phyloP scores from a whole-genome alignment of 2,888 invertebrate species.

The Drosophila mimetica region DNA sequence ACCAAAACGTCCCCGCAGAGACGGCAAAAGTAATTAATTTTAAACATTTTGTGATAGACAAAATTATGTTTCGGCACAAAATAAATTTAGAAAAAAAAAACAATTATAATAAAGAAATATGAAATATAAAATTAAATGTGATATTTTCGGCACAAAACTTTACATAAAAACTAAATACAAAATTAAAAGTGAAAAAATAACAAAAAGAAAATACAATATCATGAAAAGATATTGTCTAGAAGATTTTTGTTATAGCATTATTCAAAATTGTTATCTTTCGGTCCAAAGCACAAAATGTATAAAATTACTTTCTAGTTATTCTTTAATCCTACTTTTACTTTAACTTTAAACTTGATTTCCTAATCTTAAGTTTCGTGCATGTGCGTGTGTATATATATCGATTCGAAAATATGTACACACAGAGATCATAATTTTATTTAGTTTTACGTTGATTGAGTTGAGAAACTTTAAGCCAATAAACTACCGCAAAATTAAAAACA shows the following conservation, averaged over 20 bases:
- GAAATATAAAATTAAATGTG: slow-evolving; percentile 72
- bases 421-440: slow-evolving; percentile 66
- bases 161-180: slow-evolving; percentile 57
- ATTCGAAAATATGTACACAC: slow-evolving; percentile 36
- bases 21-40: slow-evolving; percentile 69
- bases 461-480: slow-evolving; percentile 50
- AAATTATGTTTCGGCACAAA: slow-evolving; percentile 79
- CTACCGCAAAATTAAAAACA: slow-evolving; percentile 39
- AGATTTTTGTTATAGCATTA: slow-evolving; percentile 55
- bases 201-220: slow-evolving; percentile 34
- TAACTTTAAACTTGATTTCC: slow-evolving; percentile 45
- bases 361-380: slow-evolving; percentile 55
- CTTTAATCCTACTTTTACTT: slow-evolving; percentile 23
- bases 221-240: slow-evolving; percentile 54
- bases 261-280: slow-evolving; percentile 81
- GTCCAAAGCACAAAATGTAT: slow-evolving; percentile 81
- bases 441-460: slow-evolving; percentile 55
- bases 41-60: slow-evolving; percentile 84
- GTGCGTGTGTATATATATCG: slow-evolving; percentile 49
- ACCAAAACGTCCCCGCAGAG: slow-evolving; percentile 53
- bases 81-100: slow-evolving; percentile 33
- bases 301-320: slow-evolving; percentile 65
- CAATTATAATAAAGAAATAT: slow-evolving; percentile 31
- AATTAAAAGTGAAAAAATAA: slow-evolving; percentile 15
- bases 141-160: slow-evolving; percentile 82